Conservation (phyloP, 2,888 invertebrate genomes). For the Girardia tigrina region DNA sequence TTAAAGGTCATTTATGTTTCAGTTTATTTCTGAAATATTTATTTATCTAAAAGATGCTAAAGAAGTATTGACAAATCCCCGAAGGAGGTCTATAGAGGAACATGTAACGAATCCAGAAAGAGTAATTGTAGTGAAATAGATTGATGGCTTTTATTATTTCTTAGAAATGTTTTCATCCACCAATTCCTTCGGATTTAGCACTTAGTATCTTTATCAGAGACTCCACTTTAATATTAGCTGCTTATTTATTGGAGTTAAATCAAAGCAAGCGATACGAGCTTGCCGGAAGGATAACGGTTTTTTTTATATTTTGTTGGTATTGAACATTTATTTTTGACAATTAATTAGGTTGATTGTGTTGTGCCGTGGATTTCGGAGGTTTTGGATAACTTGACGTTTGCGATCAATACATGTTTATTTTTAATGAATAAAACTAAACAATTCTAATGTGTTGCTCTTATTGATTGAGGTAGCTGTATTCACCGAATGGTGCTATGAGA, state of each 20-base stretch:
- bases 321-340: neutral
- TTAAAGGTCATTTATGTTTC: too few relatives aligned
- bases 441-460: too few relatives aligned
- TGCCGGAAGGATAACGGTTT: neutral
- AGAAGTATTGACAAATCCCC: constrained; percentile 13
- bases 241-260: constrained; percentile 21
- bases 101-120: constrained; percentile 24
- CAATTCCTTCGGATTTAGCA: constrained; percentile 16
- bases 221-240: constrained; percentile 15
- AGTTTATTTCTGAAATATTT: constrained; percentile 25
- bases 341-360: constrained; percentile 28
- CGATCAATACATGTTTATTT: constrained; percentile 17
- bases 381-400: constrained; percentile 5
- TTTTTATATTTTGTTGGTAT: neutral
- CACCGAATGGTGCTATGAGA: too few relatives aligned
- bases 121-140: neutral
- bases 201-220: constrained; percentile 29
- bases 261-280: constrained; percentile 26
- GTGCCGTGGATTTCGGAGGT: constrained; percentile 25
- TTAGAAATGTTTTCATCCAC: constrained; percentile 32
- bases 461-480: too few relatives aligned
- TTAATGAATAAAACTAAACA: constrained; percentile 5
- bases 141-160: neutral
- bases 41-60: neutral
- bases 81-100: constrained; percentile 27